Evolutionary conservation across 2,888 invertebrate species (phyloP).

Genomic region (Apamea sordens): DNA sequence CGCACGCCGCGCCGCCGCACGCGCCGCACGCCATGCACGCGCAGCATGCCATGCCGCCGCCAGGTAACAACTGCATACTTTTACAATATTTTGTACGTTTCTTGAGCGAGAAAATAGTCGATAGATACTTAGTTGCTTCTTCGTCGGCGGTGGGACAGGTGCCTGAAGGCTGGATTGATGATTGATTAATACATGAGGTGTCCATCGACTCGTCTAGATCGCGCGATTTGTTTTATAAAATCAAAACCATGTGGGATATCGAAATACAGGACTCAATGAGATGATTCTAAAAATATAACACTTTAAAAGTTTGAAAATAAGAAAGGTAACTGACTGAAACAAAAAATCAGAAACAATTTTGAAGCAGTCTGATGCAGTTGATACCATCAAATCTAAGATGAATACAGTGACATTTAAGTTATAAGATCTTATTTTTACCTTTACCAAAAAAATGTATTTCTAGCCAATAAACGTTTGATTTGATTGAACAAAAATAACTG

Average conservation of each 20-base stretch:
- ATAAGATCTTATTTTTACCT: no score
- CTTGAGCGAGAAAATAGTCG: not conserved
- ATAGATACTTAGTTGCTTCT: not conserved
- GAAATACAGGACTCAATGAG: no score
- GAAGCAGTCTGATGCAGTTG: no score
- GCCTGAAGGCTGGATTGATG: not conserved
- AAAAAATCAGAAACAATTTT: no score
- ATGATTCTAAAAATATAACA: no score
- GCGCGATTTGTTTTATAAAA: not conserved
- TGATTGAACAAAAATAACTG: not conserved
- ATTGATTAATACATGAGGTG: not conserved
- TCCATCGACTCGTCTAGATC: not conserved
- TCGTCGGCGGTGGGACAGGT: not conserved
- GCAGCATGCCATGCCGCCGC: conserved; percentile 50
- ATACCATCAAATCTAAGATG: no score
- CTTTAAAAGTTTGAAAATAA: no score
- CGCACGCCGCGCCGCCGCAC: conserved; percentile 24
- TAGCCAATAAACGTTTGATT: no score
- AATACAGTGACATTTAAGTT: no score
- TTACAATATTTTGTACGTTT: not conserved
- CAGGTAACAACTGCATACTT: conserved; percentile 25
- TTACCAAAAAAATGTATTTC: not conserved
- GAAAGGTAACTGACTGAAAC: no score
- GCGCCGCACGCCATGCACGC: not conserved
- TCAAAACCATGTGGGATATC: no score